phyloP scores from a whole-genome alignment of 2,113 vertebrate species.

The Aramus guarauna region DNA sequence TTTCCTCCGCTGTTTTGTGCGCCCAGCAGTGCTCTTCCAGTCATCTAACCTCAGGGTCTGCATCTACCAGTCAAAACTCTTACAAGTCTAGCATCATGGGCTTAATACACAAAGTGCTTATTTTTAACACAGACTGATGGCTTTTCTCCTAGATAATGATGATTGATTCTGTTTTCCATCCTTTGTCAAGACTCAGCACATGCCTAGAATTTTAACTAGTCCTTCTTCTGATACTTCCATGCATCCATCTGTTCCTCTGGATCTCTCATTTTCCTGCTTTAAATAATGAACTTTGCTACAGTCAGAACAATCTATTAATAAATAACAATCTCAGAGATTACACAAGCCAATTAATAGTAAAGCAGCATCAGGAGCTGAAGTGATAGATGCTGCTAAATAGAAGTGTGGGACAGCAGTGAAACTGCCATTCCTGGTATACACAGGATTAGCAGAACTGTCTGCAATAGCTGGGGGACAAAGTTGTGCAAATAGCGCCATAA shows the following conservation, averaged over 20 bases:
- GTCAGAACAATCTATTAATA: slow-evolving; percentile 65
- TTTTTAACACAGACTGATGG: slow-evolving; percentile 57
- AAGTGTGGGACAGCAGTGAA: not conserved
- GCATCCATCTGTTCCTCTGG: slow-evolving; percentile 50
- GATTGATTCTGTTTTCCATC: slow-evolving; percentile 65
- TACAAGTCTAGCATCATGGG: not conserved
- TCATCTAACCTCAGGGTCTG: not conserved
- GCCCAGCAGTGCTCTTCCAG: not conserved
- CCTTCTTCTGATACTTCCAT: slow-evolving; percentile 9
- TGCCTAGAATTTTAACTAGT: slow-evolving; percentile 58
- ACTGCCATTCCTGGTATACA: not conserved
- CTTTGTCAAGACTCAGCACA: slow-evolving; percentile 43
- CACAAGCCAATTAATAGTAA: slow-evolving; percentile 50
- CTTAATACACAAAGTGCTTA: not conserved
- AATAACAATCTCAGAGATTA: slow-evolving; percentile 57
- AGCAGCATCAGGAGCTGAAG: not conserved
- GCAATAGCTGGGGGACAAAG: not conserved
- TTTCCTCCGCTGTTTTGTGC: not conserved
- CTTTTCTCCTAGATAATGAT: slow-evolving; percentile 45
- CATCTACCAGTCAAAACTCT: slow-evolving; percentile 27
- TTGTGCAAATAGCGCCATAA: not conserved
- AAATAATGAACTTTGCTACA: slow-evolving; percentile 54
- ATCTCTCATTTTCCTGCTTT: slow-evolving; percentile 43
- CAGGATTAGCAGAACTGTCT: not conserved
- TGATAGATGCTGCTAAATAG: not conserved